Evolutionary conservation across 2,113 vertebrate genomes (phyloP), one percentile per base, ranked within the genome.

Genomic region (Anser cygnoides): DNA sequence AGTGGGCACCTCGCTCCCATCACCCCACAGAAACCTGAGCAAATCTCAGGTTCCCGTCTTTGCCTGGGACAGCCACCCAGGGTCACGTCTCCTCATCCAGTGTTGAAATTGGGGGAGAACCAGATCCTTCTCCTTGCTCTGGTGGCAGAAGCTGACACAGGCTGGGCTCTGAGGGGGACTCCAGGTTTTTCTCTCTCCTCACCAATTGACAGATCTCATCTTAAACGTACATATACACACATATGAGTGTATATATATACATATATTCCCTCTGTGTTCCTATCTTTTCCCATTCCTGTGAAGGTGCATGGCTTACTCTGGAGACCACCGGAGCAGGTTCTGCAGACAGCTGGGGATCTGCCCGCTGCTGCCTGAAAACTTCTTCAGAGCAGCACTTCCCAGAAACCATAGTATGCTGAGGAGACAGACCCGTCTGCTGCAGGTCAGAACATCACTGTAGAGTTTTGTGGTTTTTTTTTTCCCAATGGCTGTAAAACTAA

Each of bases 371-470:
- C 74, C 73, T 49, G 63, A 13, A 23, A 68, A 29, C 17, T 49
- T 28, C 39, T 63, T 10, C 70, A 70, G 33, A 58, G 61, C 52
- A 83, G 18, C 15, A 4, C 31, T 33, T 62, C 31, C 70, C 39
- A 41, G 26, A 25, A 82, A 59, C 25, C 63, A 44, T 11, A 54
- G 43, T 0, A 0, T 6, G 9, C 31, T 16, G 39, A 43, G 67
- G 41, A 37, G 35, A 35, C 52, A 67, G 46, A 33, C 41, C 59
- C 11, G 54, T 31, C 46, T 67, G 5, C 54, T 66, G 21, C 23
- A n/a, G 67, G 35, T 77, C 86, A 75, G 84, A 65, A 20, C 26
- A 26, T 71, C 17, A 1, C 44, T 41, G 35, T 6, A 58, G 35
- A 65, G 26, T 17, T 21, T 5, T 46, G 35, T 35, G 35, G 9